Conservation (phyloP, 2,888 invertebrate genomes). For the Hoplodrina ambigua region DNA sequence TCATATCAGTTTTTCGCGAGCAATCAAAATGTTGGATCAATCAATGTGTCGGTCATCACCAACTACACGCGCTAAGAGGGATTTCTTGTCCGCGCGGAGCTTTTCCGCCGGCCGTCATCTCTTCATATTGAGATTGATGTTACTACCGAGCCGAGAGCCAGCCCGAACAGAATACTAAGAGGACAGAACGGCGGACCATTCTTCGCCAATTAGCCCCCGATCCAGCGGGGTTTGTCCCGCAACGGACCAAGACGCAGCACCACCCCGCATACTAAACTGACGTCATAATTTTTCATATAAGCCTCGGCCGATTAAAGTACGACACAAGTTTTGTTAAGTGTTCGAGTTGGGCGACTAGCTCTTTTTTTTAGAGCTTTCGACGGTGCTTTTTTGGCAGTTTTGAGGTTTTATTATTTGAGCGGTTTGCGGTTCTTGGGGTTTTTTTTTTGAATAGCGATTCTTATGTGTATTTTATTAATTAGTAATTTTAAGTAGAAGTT, state of each 20-base stretch:
- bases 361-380: conserved; percentile 18
- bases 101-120: conserved; percentile 87
- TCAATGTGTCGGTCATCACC: conserved; percentile 76
- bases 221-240: conserved; percentile 81
- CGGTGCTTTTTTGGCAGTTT: conserved; percentile 6
- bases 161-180: conserved; percentile 86
- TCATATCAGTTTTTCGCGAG: conserved; percentile 58
- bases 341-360: conserved; percentile 41
- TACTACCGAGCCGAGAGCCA: conserved; percentile 77
- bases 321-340: conserved; percentile 66
- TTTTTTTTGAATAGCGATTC: not conserved
- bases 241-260: conserved; percentile 69
- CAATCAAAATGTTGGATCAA: conserved; percentile 76
- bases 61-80: conserved; percentile 83
- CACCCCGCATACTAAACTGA: conserved; percentile 87
- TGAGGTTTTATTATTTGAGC: not conserved
- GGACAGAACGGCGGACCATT: conserved; percentile 78
- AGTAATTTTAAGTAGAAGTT: too few species aligned
- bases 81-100: conserved; percentile 84
- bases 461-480: not conserved
- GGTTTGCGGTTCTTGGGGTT: not conserved
- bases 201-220: conserved; percentile 87
- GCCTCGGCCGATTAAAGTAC: conserved; percentile 78
- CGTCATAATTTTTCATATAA: conserved; percentile 85
- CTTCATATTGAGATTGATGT: conserved; percentile 89